Percentiles rank a stretch among this genome's conserved stretches.
phyloP scores from a whole-genome alignment of 2,797 vertebrate species.

The Neoniphon sammara region DNA sequence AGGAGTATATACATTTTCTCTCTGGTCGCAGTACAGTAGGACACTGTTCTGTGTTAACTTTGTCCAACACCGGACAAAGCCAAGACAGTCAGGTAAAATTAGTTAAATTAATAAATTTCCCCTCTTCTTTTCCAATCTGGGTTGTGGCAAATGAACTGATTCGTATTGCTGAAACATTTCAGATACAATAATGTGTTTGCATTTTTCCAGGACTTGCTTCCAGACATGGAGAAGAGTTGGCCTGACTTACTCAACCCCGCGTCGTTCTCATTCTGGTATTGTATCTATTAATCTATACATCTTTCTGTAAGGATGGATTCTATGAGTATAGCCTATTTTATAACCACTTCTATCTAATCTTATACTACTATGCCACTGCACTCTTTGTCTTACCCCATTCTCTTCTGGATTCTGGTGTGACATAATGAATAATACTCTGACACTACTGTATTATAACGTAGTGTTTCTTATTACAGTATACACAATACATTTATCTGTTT shows the following conservation, averaged over 20 bases:
- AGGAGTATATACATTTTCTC: background rate
- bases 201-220: slow-evolving; percentile 80
- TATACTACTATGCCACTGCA: no score
- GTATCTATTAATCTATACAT: no score
- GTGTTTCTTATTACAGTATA: no score
- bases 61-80: background rate
- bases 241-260: slow-evolving; percentile 77
- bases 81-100: background rate
- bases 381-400: no score
- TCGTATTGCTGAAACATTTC: background rate
- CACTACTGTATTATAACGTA: no score
- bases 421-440: no score
- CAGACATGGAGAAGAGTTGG: slow-evolving; percentile 83
- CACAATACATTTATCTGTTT: no score
- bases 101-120: background rate
- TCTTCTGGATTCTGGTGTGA: no score
- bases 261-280: slow-evolving; percentile 80
- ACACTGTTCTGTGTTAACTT: background rate
- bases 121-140: background rate
- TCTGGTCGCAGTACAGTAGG: background rate
- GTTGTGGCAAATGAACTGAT: background rate
- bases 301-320: no score
- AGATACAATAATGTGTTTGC: background rate
- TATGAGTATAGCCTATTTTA: no score
- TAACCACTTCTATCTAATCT: no score